These are phyloP conservation scores for Oryzias woworae DNA, from an alignment of 2,113 vertebrate genomes.

Conservation along the genomic window DNA sequence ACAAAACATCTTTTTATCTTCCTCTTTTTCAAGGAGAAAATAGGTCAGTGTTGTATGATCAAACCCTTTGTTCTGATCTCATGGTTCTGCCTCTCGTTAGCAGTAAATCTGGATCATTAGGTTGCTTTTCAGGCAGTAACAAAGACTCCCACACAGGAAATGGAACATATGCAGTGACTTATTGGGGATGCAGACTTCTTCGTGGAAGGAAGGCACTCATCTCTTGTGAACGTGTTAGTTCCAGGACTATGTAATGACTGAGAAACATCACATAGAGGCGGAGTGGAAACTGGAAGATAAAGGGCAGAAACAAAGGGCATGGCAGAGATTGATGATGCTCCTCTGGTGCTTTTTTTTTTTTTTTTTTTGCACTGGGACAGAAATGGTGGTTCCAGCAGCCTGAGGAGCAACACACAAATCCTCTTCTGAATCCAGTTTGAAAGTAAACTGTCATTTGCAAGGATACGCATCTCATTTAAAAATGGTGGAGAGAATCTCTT, in stretches of 20 bases:
- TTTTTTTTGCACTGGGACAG: conserved; percentile 38
- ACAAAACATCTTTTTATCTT: conserved; percentile 37
- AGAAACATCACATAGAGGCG: conserved; percentile 36
- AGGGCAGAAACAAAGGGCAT: conserved; percentile 43
- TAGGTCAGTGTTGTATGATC: conserved; percentile 50
- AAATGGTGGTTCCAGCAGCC: conserved; percentile 23
- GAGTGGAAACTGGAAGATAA: conserved; percentile 36
- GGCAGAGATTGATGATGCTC: conserved; percentile 62
- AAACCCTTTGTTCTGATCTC: conserved; percentile 54
- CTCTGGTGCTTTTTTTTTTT: conserved; percentile 47
- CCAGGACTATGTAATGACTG: conserved; percentile 62
- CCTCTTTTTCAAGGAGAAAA: conserved; percentile 38
- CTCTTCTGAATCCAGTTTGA: conserved; percentile 24
- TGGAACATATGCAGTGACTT: conserved; percentile 28
- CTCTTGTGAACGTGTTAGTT: conserved; percentile 30
- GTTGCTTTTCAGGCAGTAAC: conserved; percentile 56
- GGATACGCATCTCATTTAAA: conserved; percentile 30
- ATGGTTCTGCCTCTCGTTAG: conserved; percentile 67
- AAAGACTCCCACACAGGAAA: conserved; percentile 55
- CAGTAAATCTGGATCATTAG: conserved; percentile 62
- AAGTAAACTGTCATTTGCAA: conserved; percentile 25
- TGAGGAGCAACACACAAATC: conserved; percentile 18
- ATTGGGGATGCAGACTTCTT: conserved; percentile 38
- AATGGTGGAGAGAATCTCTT: conserved; percentile 17
- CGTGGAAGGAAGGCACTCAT: background rate